Conservation (phyloP, 2,888 invertebrate species). For the Machimus rusticus region DNA sequence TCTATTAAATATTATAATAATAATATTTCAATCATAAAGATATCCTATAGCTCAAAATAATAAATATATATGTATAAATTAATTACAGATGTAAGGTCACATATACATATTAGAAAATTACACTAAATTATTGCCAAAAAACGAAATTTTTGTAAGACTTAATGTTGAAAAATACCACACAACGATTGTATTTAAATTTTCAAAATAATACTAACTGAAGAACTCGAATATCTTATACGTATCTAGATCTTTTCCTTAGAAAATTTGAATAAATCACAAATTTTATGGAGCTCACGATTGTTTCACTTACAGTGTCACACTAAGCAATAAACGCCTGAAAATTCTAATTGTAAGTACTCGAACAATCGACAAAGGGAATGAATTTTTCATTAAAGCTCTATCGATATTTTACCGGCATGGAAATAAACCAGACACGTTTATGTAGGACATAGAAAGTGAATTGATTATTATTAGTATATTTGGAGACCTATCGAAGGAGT, state of each 20-base stretch:
- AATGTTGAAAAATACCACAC: not conserved
- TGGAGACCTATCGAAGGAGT: not conserved
- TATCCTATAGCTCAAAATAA: too few relatives aligned
- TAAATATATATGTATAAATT: too few relatives aligned
- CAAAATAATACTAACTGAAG: not conserved
- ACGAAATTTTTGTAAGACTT: not conserved
- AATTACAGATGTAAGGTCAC: too few relatives aligned
- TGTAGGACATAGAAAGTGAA: slow-evolving; percentile 8
- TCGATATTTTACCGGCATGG: slow-evolving; percentile 15
- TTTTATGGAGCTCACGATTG: not conserved
- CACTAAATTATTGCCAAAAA: not conserved
- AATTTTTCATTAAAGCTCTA: slow-evolving; percentile 1
- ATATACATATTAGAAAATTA: not conserved
- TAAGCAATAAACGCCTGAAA: slow-evolving; percentile 10
- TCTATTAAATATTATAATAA: not conserved
- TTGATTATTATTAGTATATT: slow-evolving; percentile 12
- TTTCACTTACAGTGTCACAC: not conserved
- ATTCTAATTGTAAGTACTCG: slow-evolving; percentile 8
- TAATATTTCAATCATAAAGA: too few relatives aligned
- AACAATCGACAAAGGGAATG: not conserved
- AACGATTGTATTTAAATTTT: not conserved
- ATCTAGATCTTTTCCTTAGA: not conserved
- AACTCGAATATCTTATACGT: not conserved
- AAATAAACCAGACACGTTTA: not conserved
- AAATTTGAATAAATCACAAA: not conserved